Evolutionary conservation across 2,113 vertebrate species (phyloP).

Genomic region (Ploceus nigricollis): DNA sequence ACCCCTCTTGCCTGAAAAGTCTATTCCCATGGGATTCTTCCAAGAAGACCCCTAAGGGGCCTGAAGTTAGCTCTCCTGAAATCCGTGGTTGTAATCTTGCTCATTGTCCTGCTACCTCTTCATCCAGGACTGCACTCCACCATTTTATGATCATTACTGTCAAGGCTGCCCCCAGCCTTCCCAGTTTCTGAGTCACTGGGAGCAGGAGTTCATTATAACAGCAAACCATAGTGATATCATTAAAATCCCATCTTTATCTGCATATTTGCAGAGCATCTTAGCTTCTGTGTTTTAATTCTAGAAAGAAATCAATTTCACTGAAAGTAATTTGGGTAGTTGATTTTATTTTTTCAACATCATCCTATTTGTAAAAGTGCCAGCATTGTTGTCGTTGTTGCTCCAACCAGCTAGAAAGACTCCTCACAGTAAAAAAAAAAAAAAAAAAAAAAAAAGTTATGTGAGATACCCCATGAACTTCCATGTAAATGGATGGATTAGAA

Average conservation of each 20-base stretch:
- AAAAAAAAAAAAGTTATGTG: not conserved
- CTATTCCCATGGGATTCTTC: not conserved
- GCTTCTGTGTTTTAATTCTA: not conserved
- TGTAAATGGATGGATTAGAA: not conserved
- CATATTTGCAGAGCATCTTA: not conserved
- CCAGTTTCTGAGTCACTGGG: not conserved
- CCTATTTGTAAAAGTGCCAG: not conserved
- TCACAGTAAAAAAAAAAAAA: not conserved
- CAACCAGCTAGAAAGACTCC: not conserved
- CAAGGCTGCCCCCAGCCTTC: not conserved
- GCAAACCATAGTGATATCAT: not conserved
- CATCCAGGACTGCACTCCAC: not conserved
- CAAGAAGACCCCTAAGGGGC: not conserved
- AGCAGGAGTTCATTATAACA: not conserved
- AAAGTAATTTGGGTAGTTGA: not conserved
- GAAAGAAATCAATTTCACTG: not conserved
- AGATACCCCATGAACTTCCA: not conserved
- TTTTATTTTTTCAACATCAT: not conserved
- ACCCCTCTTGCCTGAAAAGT: rapidly evolving
- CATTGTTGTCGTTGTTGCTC: rapidly evolving
- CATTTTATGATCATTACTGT: not conserved
- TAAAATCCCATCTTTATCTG: not conserved
- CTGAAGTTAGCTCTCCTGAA: not conserved
- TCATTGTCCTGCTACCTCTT: not conserved
- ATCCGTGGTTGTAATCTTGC: not conserved